A percentile compares a stretch with the other conserved stretches of the same genome.
Conservation (phyloP, 64 coral and sea anemone species). For the Pocillopora damicornis region DNA sequence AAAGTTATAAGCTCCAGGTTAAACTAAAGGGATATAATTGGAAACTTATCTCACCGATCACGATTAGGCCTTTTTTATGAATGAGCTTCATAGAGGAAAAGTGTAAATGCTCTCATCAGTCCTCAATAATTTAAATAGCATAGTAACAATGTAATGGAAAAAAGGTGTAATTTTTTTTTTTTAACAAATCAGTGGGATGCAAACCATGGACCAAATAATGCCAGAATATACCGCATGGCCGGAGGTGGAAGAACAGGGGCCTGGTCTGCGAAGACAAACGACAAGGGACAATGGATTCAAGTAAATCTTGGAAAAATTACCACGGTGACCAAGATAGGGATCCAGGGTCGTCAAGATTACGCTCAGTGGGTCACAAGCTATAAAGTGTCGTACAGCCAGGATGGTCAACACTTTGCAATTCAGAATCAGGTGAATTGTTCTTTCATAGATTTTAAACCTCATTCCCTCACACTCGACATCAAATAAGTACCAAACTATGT, state of each 20-base stretch:
- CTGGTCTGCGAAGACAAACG: not conserved
- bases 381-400: conserved; percentile 4
- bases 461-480: too few species aligned
- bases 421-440: not conserved
- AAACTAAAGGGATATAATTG: too few species aligned
- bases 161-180: too few species aligned
- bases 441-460: too few species aligned
- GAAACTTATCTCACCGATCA: too few species aligned
- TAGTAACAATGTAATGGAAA: too few species aligned
- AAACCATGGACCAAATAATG: not conserved
- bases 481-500: too few species aligned
- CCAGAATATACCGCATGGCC: not conserved
- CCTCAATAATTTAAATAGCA: too few species aligned
- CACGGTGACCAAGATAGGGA: not conserved
- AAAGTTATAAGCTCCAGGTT: too few species aligned
- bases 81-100: too few species aligned
- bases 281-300: not conserved
- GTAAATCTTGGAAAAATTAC: not conserved
- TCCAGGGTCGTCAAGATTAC: not conserved
- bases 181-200: not conserved
- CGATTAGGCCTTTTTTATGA: too few species aligned
- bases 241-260: not conserved
- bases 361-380: not conserved
- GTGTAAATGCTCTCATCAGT: too few species aligned
- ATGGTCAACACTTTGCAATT: not conserved